phyloP scores from a whole-genome alignment of 2,797 vertebrate genomes.

The Scolopax rusticola region DNA sequence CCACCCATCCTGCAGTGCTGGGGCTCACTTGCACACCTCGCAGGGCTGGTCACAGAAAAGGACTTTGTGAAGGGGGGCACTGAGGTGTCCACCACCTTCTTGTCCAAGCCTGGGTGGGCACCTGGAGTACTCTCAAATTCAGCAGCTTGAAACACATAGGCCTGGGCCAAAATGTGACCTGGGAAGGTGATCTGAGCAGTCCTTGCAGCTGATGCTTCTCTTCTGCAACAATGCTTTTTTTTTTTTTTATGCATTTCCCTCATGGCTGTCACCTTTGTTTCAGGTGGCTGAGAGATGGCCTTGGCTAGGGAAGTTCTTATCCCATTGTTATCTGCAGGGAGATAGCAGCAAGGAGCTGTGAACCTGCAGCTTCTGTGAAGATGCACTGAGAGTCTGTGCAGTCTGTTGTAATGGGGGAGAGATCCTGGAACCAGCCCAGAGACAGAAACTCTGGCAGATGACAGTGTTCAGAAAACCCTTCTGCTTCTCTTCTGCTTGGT shows the following conservation, averaged over 20 bases:
- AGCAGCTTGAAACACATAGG: not conserved
- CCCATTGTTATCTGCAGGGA: not conserved
- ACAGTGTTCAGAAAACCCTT: not conserved
- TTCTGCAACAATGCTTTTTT: not conserved
- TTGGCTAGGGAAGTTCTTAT: not conserved
- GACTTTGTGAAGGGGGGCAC: not conserved
- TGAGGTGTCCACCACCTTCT: not conserved
- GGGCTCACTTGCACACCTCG: not conserved
- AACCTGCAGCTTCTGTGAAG: not conserved
- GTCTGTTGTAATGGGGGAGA: not conserved
- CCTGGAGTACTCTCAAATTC: not conserved
- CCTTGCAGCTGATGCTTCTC: not conserved
- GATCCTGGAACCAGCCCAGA: not conserved
- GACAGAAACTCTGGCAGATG: too few relatives aligned
- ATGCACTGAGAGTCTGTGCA: rapidly evolving
- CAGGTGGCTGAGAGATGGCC: not conserved
- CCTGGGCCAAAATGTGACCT: not conserved
- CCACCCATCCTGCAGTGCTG: not conserved
- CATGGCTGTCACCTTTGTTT: not conserved
- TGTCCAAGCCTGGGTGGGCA: not conserved
- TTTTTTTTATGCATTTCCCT: rapidly evolving
- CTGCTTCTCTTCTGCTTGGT: not conserved
- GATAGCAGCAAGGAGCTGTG: not conserved
- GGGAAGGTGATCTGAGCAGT: not conserved
- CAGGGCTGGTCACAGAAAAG: rapidly evolving